These are phyloP conservation scores for Orthonychiurus folsomi DNA, from an alignment of 2,888 invertebrate genomes.

Conservation along the genomic window DNA sequence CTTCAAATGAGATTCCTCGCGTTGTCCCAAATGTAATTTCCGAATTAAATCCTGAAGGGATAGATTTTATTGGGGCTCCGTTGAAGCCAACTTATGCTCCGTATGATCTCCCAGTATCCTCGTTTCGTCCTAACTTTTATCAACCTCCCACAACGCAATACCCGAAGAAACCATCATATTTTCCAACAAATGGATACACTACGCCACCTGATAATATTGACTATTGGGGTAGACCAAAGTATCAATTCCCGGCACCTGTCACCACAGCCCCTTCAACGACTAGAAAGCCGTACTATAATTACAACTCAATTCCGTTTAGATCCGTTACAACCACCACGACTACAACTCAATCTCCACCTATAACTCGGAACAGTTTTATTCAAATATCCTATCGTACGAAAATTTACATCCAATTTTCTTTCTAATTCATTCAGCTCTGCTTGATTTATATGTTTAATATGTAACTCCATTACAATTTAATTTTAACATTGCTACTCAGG, in stretches of 20 bases:
- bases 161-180: too few species aligned
- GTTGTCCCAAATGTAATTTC: slow-evolving; percentile 23
- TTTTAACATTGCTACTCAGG: slow-evolving; percentile 42
- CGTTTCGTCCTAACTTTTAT: slow-evolving; percentile 25
- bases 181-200: too few species aligned
- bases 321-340: slow-evolving; percentile 19
- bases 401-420: too few species aligned
- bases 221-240: slow-evolving; percentile 12
- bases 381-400: slow-evolving; percentile 36
- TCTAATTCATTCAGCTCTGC: too few species aligned
- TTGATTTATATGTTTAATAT: too few species aligned
- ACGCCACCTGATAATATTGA: background rate
- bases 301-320: slow-evolving; percentile 16
- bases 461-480: background rate
- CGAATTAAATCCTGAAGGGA: slow-evolving; percentile 7
- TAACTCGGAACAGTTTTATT: slow-evolving; percentile 34
- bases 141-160: slow-evolving; percentile 6
- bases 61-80: slow-evolving; percentile 11
- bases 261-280: slow-evolving; percentile 8
- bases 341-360: slow-evolving; percentile 23
- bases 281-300: slow-evolving; percentile 15
- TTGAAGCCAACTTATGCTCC: slow-evolving; percentile 11
- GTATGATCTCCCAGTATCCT: slow-evolving; percentile 5
- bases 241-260: background rate
- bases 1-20: slow-evolving; percentile 39